These are phyloP conservation scores for Platygyra sinensis DNA, from an alignment of 64 coral and sea anemone species.

Conservation along the genomic window DNA sequence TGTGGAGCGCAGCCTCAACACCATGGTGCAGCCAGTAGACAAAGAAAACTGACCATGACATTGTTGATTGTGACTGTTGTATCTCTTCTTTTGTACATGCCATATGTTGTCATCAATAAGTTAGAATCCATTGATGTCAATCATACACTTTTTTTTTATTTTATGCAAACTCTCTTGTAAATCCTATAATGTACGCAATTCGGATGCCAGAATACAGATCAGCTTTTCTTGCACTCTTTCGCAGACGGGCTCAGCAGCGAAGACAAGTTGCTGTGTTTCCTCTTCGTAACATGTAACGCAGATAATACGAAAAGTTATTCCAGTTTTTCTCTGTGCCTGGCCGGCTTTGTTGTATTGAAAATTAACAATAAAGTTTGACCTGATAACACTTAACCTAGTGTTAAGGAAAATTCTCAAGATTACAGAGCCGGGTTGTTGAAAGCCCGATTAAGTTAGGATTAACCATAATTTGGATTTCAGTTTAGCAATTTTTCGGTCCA, in stretches of 20 bases:
- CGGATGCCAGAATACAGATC: not conserved
- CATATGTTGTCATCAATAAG: accelerated
- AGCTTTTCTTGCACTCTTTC: not conserved
- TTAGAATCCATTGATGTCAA: not conserved
- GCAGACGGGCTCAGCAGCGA: not conserved
- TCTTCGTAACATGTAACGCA: not conserved
- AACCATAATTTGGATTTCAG: no score
- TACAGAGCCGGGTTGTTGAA: no score
- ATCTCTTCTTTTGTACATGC: not conserved
- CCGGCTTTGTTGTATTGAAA: no score
- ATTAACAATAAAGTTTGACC: no score
- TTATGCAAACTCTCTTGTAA: constrained; percentile 1
- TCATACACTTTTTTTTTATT: not conserved
- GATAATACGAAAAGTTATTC: no score
- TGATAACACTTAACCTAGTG: not conserved
- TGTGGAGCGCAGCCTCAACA: no score
- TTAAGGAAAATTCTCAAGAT: not conserved
- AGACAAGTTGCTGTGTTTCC: not conserved
- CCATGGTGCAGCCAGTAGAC: no score
- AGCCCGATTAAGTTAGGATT: no score
- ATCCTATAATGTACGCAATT: not conserved
- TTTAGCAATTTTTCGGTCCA: no score
- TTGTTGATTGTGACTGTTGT: no score
- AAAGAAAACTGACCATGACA: no score
- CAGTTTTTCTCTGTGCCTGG: no score